Percentiles rank a stretch among this genome's conserved stretches.
Conservation (phyloP, 2,797 vertebrate genomes). For the Pteronotus mesoamericanus region DNA sequence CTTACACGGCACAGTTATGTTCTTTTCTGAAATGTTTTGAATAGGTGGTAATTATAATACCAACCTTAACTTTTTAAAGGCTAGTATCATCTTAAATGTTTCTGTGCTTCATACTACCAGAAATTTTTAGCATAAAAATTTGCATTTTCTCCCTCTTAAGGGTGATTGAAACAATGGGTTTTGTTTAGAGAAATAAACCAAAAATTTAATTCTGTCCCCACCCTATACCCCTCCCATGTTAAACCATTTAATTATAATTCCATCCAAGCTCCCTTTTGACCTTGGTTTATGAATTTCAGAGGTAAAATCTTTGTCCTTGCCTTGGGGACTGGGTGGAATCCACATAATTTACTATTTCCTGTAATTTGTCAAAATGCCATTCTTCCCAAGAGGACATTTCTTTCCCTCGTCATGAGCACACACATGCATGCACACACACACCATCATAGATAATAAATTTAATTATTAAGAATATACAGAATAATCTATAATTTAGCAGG, state of each 20-base stretch:
- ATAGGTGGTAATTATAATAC: not conserved
- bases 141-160: not conserved
- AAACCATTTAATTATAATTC: constrained; percentile 65
- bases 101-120: not conserved
- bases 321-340: constrained; percentile 78
- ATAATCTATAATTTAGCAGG: constrained; percentile 20
- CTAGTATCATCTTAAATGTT: not conserved
- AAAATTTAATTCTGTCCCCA: constrained; percentile 48
- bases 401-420: not conserved
- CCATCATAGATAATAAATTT: not conserved
- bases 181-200: constrained; percentile 23
- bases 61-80: not conserved
- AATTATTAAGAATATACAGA: constrained; percentile 52
- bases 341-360: constrained; percentile 84
- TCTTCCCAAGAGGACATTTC: constrained; percentile 78
- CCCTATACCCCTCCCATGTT: constrained; percentile 57
- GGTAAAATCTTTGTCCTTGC: constrained; percentile 63
- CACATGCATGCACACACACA: not conserved
- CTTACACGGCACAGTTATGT: not conserved
- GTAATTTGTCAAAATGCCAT: constrained; percentile 82
- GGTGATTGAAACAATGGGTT: not conserved
- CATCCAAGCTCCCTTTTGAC: constrained; percentile 60
- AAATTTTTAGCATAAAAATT: constrained; percentile 21
- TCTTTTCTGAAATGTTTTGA: constrained; percentile 5
- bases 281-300: constrained; percentile 47